Evolutionary conservation across 1,140 invertebrate genomes (phyloP), one percentile per base, ranked within the genome.

Genomic region (Drosophila auraria): DNA sequence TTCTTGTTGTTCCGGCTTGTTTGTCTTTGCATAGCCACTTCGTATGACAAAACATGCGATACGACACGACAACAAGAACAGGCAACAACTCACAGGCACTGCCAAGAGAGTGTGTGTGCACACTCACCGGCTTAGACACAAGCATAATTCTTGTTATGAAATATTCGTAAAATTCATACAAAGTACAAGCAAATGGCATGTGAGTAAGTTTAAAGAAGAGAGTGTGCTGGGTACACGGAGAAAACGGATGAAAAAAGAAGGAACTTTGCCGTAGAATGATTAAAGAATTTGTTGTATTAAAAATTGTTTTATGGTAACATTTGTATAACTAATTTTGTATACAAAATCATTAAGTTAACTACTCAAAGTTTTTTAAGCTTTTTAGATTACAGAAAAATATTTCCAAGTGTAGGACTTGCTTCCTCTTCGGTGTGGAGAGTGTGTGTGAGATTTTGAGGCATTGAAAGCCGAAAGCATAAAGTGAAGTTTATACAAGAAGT

Each of bases 141-240:
- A 53, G 68, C 77, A 87, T 89, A 81, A 78, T 87, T 87, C 84
- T 61, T 89, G 76, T 78, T 87, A 90, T 90, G 81, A 89, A 89
- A 87, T 87, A 87, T 87, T 90, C 78, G 70, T 73, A 89, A 87
- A 90, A 87, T 90, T 84, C 74, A 81, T 87, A 84, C 84, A 87
- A 87, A 89, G 84, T 84, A 83, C 70, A 81, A 81, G 84, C 50
- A 80, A 80, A 82, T 87, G 77, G 66, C 77, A 82, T 72, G 66
- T 78, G 65, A 70, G 75, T 64, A 69, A 78, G 72, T 70, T 77
- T 53, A 76, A 64, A 51, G 74, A 69, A 54, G 56, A 45, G 44
- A 57, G 57, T 68, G 27, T 69, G 38, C 40, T 38, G 11, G 12
- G 36, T 56, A n/a, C 54, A 56, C 54, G 5, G 8, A 5, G 20